Conservation (phyloP, 1,140 invertebrate genomes). For the Ericerus pela region DNA sequence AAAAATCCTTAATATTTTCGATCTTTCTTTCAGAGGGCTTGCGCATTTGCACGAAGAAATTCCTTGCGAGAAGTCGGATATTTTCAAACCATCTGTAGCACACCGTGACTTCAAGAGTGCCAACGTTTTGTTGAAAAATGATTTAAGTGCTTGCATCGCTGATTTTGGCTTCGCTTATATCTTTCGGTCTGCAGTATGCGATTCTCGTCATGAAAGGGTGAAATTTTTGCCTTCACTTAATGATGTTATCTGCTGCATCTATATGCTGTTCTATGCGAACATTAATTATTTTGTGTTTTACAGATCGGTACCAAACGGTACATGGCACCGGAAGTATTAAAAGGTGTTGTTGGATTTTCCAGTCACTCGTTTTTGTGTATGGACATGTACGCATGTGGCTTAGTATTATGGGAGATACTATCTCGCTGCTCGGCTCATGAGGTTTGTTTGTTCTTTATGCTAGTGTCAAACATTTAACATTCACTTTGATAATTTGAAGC, state of each 20-base stretch:
- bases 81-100: slow-evolving; percentile 81
- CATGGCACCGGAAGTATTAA: slow-evolving; percentile 95
- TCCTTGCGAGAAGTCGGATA: slow-evolving; percentile 42
- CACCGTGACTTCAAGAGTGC: slow-evolving; percentile 97
- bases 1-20: too few relatives aligned
- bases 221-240: too few relatives aligned
- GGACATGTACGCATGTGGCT: slow-evolving; percentile 93
- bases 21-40: slow-evolving; percentile 43
- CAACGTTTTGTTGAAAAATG: slow-evolving; percentile 84
- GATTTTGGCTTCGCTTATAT: slow-evolving; percentile 93
- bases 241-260: too few relatives aligned
- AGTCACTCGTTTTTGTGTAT: slow-evolving; percentile 88
- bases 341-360: slow-evolving; percentile 93
- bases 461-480: too few relatives aligned
- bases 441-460: too few relatives aligned
- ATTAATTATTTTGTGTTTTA: too few relatives aligned
- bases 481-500: too few relatives aligned
- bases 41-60: slow-evolving; percentile 89
- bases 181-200: slow-evolving; percentile 81
- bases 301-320: slow-evolving; percentile 84
- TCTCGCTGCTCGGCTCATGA: slow-evolving; percentile 57
- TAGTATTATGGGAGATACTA: slow-evolving; percentile 94
- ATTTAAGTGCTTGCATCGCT: slow-evolving; percentile 90
- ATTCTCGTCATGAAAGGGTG: too few relatives aligned
- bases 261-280: too few relatives aligned